phyloP scores from a whole-genome alignment of 2,888 invertebrate genomes.

The Dichetophora obliterata region DNA sequence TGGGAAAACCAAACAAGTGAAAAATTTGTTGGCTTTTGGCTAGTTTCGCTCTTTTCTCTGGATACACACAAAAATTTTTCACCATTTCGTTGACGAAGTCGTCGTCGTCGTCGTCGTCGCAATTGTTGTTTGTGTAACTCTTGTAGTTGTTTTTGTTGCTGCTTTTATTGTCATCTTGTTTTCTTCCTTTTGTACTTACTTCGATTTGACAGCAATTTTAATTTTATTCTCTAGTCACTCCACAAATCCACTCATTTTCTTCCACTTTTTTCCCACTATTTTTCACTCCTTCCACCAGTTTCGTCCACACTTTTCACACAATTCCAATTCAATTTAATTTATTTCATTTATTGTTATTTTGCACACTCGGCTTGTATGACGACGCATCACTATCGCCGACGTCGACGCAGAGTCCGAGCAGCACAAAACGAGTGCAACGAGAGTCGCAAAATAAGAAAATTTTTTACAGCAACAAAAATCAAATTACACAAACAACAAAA shows the following conservation, averaged over 20 bases:
- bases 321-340: conserved; percentile 36
- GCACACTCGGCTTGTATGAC: not conserved
- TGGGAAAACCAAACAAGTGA: conserved; percentile 37
- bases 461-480: conserved; percentile 14
- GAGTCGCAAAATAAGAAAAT: not conserved
- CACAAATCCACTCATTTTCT: not conserved
- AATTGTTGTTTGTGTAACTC: conserved; percentile 21
- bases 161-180: conserved; percentile 12
- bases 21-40: conserved; percentile 33
- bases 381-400: not conserved
- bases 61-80: conserved; percentile 38
- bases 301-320: conserved; percentile 26
- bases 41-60: conserved; percentile 35
- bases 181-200: conserved; percentile 20
- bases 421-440: not conserved
- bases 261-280: not conserved
- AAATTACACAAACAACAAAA: not conserved
- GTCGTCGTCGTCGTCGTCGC: conserved; percentile 1
- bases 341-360: conserved; percentile 4
- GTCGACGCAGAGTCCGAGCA: not conserved
- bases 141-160: conserved; percentile 13
- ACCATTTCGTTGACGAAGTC: conserved; percentile 27
- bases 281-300: conserved; percentile 18
- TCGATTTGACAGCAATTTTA: conserved; percentile 26
- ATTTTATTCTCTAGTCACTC: not conserved